These are phyloP conservation scores for Chromobotia macracanthus DNA, from an alignment of 2,797 vertebrate genomes.

Conservation along the genomic window DNA sequence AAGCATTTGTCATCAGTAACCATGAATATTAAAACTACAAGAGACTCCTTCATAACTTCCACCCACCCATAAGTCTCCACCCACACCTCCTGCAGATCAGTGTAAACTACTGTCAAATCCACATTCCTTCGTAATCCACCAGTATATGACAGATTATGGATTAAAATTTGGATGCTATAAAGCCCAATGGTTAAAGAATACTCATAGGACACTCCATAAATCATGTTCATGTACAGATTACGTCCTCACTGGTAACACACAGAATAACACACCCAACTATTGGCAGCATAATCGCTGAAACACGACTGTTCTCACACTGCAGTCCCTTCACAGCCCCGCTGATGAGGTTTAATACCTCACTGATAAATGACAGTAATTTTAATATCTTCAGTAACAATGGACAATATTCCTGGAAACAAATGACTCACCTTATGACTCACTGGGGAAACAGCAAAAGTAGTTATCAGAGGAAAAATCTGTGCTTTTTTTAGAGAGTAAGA, in stretches of 20 bases:
- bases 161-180: too few species aligned
- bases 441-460: constrained; percentile 18
- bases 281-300: background rate
- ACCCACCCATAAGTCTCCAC: too few species aligned
- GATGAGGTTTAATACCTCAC: constrained; percentile 12
- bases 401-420: constrained; percentile 28
- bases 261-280: background rate
- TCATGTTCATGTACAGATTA: background rate
- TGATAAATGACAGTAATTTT: constrained; percentile 16
- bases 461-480: constrained; percentile 13
- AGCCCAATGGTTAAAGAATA: too few species aligned
- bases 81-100: too few species aligned
- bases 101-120: too few species aligned
- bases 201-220: background rate
- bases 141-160: too few species aligned
- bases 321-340: constrained; percentile 1
- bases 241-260: background rate
- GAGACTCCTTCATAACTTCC: too few species aligned
- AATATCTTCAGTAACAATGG: constrained; percentile 11
- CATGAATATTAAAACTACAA: too few species aligned
- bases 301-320: background rate
- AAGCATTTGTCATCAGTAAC: too few species aligned
- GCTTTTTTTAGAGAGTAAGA: constrained; percentile 2
- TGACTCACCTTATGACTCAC: constrained; percentile 43
- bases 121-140: too few species aligned